Evolutionary conservation across 2,113 vertebrate species (phyloP).

Genomic region (western clawed frog (Xenopus tropicalis)): DNA sequence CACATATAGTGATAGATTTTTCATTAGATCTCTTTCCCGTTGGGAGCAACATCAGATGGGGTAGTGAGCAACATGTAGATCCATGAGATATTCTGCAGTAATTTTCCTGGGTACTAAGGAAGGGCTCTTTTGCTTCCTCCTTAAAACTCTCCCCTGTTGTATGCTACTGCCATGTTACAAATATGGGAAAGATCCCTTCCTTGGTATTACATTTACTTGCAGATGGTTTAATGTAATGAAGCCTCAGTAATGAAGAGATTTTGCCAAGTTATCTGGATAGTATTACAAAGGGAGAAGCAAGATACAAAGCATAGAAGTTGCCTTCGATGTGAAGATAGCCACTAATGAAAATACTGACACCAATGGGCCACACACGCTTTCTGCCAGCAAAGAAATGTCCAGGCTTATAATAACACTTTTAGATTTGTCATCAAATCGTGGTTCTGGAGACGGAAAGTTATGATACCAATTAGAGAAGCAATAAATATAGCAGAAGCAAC

Average conservation of each 20-base stretch:
- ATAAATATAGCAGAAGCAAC: slow-evolving; percentile 47
- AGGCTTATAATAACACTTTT: slow-evolving; percentile 48
- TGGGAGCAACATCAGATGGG: too few species aligned
- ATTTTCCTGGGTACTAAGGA: too few species aligned
- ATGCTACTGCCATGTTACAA: too few species aligned
- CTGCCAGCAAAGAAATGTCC: slow-evolving; percentile 48
- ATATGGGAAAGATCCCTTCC: slow-evolving; percentile 12
- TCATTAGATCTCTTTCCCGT: too few species aligned
- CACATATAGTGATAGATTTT: too few species aligned
- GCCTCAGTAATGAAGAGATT: slow-evolving; percentile 52
- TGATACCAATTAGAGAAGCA: slow-evolving; percentile 43
- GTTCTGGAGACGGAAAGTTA: slow-evolving; percentile 35
- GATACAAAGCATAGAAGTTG: slow-evolving; percentile 36
- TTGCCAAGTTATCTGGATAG: slow-evolving; percentile 48
- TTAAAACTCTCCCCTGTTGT: too few species aligned
- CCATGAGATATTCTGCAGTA: slow-evolving; percentile 42
- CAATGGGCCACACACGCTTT: slow-evolving; percentile 47
- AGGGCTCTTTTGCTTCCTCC: too few species aligned
- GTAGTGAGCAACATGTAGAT: too few species aligned
- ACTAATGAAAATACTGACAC: slow-evolving; percentile 48
- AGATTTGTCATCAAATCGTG: slow-evolving; percentile 22
- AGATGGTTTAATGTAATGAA: slow-evolving; percentile 36
- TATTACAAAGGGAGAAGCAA: slow-evolving; percentile 50
- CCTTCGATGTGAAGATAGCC: slow-evolving; percentile 43
- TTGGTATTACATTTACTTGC: slow-evolving; percentile 7